Percentiles rank a stretch among this genome's conserved stretches.
Evolutionary conservation across 2,113 vertebrate species (phyloP).

Genomic region (Vulpes vulpes): DNA sequence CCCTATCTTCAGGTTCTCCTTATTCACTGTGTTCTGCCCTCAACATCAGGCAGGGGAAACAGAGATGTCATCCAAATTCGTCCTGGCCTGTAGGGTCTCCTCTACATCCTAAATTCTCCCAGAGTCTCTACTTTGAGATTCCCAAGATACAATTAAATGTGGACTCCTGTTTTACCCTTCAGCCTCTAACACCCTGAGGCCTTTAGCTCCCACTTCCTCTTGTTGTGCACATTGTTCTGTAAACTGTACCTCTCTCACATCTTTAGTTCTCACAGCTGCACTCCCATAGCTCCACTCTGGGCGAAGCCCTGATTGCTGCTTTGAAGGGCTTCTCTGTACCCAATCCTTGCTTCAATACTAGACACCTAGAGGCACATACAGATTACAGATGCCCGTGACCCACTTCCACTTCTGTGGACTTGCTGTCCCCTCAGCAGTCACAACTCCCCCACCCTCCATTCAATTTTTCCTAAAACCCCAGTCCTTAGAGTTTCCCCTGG

Average conservation of each 20-base stretch:
- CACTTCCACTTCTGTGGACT: neutral
- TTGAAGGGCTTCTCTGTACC: neutral
- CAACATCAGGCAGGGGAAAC: neutral
- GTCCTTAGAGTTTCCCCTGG: neutral
- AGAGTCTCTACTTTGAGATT: neutral
- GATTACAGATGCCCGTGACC: too few relatives aligned
- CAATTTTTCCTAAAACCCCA: neutral
- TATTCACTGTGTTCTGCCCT: neutral
- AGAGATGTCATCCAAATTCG: neutral
- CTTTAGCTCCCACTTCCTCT: neutral
- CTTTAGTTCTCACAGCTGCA: neutral
- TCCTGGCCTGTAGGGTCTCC: neutral
- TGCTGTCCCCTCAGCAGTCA: neutral
- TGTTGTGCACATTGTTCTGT: neutral
- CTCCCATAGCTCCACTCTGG: neutral
- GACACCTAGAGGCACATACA: neutral
- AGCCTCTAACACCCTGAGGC: neutral
- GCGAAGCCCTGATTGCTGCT: neutral
- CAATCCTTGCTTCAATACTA: neutral
- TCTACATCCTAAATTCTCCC: neutral
- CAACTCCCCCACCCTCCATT: neutral
- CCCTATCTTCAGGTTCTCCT: neutral
- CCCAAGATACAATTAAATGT: neutral
- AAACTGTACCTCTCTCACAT: neutral
- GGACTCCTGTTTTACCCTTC: neutral